A percentile compares a stretch with the other conserved stretches of the same genome.
Evolutionary conservation across 2,797 vertebrate species (phyloP).

Genomic region (Capromys pilorides): DNA sequence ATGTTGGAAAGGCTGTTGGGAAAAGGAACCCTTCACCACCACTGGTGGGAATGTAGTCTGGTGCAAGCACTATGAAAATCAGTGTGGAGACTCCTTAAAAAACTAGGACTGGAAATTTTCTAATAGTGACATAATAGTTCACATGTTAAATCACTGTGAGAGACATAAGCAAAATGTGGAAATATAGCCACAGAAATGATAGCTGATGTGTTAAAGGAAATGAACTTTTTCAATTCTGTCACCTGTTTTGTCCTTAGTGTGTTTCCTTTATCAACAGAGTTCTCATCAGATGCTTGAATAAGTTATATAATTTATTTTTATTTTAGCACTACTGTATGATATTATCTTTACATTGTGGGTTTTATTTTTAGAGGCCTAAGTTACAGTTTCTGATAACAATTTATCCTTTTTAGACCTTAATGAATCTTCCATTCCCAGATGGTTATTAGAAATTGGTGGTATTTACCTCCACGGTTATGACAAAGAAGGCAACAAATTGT

Average conservation of each 20-base stretch:
- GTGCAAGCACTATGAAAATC: no score
- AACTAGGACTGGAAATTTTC: not conserved
- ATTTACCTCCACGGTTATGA: conserved; percentile 97
- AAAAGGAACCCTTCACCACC: no score
- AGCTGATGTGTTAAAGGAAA: not conserved
- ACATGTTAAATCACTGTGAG: not conserved
- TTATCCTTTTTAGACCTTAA: conserved; percentile 90
- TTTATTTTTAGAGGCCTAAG: conserved; percentile 34
- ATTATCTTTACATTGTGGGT: not conserved
- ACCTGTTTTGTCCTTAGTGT: conserved; percentile 17
- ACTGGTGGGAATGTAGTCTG: no score
- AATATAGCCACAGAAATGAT: not conserved
- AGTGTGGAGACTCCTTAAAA: no score
- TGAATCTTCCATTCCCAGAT: conserved; percentile 93
- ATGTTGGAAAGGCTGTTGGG: no score
- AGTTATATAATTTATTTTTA: no score
- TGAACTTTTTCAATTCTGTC: conserved; percentile 37
- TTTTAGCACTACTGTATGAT: not conserved
- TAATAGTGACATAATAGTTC: not conserved
- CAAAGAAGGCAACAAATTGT: conserved; percentile 97
- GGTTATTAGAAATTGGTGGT: conserved; percentile 94
- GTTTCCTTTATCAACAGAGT: conserved; percentile 18
- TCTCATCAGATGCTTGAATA: conserved; percentile 29
- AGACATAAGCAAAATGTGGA: conserved; percentile 19
- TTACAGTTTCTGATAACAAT: conserved; percentile 52